Evolutionary conservation across 2,888 invertebrate species (phyloP), one percentile per base, ranked within the genome.

Genomic region (Seira ritae): DNA sequence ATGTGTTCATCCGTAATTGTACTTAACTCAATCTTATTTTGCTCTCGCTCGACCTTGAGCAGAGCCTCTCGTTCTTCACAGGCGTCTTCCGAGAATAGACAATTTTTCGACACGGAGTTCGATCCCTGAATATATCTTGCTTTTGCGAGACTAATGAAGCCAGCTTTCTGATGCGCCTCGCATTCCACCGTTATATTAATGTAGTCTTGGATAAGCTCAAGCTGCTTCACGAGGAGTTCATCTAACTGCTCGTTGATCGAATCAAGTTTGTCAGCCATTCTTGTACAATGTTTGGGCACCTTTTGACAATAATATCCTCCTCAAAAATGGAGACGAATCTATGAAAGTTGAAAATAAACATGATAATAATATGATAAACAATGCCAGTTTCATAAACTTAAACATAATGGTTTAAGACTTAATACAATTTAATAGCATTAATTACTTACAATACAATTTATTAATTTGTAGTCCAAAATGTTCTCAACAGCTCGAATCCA

Each of bases 81-180:
- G 92, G 92, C 17, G 90, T 92, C 92, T 90, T 95, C 94, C 0
- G 94, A 93, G 1, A 95, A 95, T 62, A 96, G 92, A 89, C 95
- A 94, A 12, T 95, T 91, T 17, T 92, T 91, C 78, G 95, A 94
- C 4, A 96, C 94, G 8, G 93, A 93, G 88, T 93, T 94, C 81
- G 94, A 94, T 4, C 96, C 96, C 92, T 95, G 93, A 70, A 96
- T 95, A 89, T 96, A 96, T 72, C 96, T 93, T 1, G 94, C 92
- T 90, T 96, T 96, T 0, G 96, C 96, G 68, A 96, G 91, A 88
- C 95, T 93, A 66, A 94, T 92, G 90, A 94, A 94, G 0, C 96
- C 96, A 88, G 93, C 93, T 76, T 94, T 93, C 88, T 94, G 93
- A 69, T 92, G 91, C 10, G 93, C 92, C 91, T 96, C 96, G 79